These are phyloP conservation scores for Calephelis nemesis DNA, from an alignment of 1,140 invertebrate genomes.

Conservation along the genomic window DNA sequence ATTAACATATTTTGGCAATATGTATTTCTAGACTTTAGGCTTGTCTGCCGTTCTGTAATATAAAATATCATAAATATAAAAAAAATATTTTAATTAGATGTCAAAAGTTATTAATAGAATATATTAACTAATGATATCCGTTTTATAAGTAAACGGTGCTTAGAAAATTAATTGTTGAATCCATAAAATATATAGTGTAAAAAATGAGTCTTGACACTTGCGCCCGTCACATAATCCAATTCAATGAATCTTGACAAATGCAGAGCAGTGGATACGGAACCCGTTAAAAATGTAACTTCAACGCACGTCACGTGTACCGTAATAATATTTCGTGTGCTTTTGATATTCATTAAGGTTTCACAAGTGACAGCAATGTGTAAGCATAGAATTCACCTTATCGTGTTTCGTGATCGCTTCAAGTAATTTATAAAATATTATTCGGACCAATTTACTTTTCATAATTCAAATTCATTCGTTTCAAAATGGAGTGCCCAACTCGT, in stretches of 20 bases:
- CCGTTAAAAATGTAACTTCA: conserved; percentile 36
- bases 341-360: conserved; percentile 24
- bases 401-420: conserved; percentile 6
- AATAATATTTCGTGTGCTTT: conserved; percentile 36
- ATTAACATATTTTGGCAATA: too few relatives aligned
- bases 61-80: too few relatives aligned
- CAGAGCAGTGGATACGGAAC: conserved; percentile 36
- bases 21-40: too few relatives aligned
- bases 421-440: conserved; percentile 15
- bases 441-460: conserved; percentile 11
- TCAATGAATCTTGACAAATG: conserved; percentile 48
- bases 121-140: conserved; percentile 2
- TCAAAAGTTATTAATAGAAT: conserved; percentile 52
- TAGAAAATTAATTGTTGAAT: conserved; percentile 8
- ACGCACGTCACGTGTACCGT: conserved; percentile 32
- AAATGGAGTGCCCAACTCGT: not conserved
- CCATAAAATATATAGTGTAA: conserved; percentile 47
- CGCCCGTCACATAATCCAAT: conserved; percentile 47
- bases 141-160: conserved; percentile 62
- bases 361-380: conserved; percentile 21
- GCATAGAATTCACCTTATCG: conserved; percentile 13
- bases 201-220: conserved; percentile 67
- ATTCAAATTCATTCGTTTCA: conserved; percentile 8
- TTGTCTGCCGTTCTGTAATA: too few relatives aligned
- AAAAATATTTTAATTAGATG: conserved; percentile 32